Conservation (phyloP, 2,113 vertebrate genomes). For the Eurystomus gularis region DNA sequence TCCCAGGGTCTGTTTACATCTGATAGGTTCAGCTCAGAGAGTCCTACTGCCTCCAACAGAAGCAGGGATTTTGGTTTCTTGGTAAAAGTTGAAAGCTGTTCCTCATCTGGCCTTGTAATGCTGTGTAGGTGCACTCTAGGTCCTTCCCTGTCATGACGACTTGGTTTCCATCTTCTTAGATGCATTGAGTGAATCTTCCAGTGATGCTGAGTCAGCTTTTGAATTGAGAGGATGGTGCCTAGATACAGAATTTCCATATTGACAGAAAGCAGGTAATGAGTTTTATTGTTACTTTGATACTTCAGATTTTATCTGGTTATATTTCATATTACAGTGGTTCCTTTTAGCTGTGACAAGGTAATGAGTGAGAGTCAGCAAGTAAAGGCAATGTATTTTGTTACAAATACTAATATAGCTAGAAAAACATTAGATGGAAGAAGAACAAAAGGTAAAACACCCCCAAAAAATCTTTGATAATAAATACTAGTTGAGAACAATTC, state of each 20-base stretch:
- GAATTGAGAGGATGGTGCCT: rapidly evolving
- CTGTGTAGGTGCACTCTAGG: rapidly evolving
- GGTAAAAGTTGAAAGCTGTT: not conserved
- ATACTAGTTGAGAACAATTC: not conserved
- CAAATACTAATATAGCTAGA: not conserved
- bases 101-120: not conserved
- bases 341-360: not conserved
- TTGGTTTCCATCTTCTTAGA: not conserved
- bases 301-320: not conserved
- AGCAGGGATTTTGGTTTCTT: not conserved
- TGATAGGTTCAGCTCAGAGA: not conserved
- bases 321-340: not conserved
- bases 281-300: not conserved
- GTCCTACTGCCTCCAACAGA: not conserved
- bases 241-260: not conserved
- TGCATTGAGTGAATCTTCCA: not conserved
- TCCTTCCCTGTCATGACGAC: rapidly evolving
- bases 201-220: not conserved
- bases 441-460: not conserved
- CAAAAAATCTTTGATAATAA: not conserved
- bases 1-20: not conserved
- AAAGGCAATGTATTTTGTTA: not conserved
- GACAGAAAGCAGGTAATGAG: not conserved
- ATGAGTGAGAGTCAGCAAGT: not conserved
- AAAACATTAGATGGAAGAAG: not conserved